These are phyloP conservation scores for Spheniscus mendiculus DNA, from an alignment of 2,113 vertebrate genomes.

Conservation along the genomic window DNA sequence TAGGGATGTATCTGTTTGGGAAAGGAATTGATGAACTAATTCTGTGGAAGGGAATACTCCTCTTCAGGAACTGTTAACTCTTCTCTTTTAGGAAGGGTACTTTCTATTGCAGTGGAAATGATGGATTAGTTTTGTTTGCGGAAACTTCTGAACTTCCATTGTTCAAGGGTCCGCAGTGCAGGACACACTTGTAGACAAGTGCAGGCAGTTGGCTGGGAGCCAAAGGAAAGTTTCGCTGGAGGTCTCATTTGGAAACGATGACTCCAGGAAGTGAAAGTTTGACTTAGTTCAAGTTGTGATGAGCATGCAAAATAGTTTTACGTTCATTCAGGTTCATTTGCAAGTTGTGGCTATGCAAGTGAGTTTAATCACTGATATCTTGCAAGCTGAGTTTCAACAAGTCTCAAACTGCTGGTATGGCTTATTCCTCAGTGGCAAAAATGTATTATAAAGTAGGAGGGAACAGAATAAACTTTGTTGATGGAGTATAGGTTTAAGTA, in stretches of 20 bases:
- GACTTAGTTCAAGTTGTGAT: not conserved
- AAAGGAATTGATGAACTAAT: not conserved
- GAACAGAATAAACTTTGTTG: not conserved
- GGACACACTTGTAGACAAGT: not conserved
- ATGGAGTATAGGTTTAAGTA: not conserved
- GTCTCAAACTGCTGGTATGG: not conserved
- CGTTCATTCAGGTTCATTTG: not conserved
- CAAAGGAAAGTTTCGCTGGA: conserved; percentile 12
- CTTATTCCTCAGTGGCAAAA: not conserved
- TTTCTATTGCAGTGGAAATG: not conserved
- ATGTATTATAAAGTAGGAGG: not conserved
- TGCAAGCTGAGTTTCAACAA: not conserved
- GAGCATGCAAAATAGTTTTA: not conserved
- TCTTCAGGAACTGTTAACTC: not conserved
- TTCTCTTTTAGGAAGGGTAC: not conserved
- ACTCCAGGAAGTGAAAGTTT: conserved; percentile 32
- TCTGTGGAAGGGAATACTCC: not conserved
- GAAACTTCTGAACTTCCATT: conserved; percentile 38
- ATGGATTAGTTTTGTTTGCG: not conserved
- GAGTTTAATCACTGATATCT: not conserved
- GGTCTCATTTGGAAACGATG: not conserved
- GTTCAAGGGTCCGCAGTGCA: not conserved
- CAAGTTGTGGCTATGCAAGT: not conserved
- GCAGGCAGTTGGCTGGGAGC: not conserved
- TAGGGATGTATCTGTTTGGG: not conserved